Base-by-base conservation (phyloP, 23 tunicate species). In the Halocynthia roretzi region DNA sequence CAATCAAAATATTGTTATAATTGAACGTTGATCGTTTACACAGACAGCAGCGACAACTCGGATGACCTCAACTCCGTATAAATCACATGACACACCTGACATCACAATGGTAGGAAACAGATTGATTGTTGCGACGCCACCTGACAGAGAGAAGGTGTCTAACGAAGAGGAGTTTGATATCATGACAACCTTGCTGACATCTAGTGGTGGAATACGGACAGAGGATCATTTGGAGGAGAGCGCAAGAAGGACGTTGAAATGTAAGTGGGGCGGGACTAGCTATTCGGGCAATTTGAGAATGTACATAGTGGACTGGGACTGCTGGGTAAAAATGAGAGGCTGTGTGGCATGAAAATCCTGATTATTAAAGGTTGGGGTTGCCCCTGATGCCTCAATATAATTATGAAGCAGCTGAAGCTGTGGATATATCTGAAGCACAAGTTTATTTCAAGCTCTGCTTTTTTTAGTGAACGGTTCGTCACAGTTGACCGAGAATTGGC, bases 401-500 rank as follows among this genome's bases (percentile, higher is more conserved):
- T 31, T 31, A 0, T 31, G 44, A 31, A 31, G 44, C 44, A 0
- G 4, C 4, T 31, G 44, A 31, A 31, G 44, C 44, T 31, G 4
- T 31, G 44, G 44, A 1, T 31, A 31, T 31, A 31, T 31, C 44
- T 4, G 44, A 31, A 31, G 44, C 44, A 31, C 44, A 31, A 31
- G 44, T 31, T 31, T 31, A 31, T 31, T 31, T 31, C 44, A 31
- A 31, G 44, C 44, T 31, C 44, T 65, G 22, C 31, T 65, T 20
- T 10, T 20, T 65, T 65, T 65, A 65, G 70, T 10, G 70, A 21
- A 54, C 55, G 64, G 64, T 53, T 53, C 78, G 11, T 74, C 78
- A 21, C 89, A 84, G 20, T 54, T 90, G 71, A 85, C 72, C n/a
- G 90, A 84, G 19, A 82, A 92, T 58, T 92, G 98, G 98, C 72